Conservation (phyloP, 2,113 vertebrate species). For the Pelvicachromis taeniatus region DNA sequence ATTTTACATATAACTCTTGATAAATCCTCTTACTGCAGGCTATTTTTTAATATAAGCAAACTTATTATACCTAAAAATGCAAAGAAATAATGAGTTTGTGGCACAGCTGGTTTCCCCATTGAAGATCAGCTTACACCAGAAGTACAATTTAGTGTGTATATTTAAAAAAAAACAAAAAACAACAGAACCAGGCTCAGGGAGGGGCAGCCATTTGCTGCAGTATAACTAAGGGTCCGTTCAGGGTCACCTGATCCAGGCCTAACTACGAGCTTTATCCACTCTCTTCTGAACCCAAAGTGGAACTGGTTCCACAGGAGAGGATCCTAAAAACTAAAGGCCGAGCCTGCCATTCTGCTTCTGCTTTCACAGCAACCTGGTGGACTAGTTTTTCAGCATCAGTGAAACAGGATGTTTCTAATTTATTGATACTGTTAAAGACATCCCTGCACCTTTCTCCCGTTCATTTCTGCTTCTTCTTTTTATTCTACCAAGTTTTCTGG, state of each 20-base stretch:
- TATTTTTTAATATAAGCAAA: rapidly evolving
- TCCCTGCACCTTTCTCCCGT: neutral
- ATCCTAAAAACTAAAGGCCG: neutral
- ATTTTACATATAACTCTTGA: rapidly evolving
- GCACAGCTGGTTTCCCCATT: neutral
- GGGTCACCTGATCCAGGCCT: rapidly evolving
- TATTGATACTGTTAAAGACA: neutral
- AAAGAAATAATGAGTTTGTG: neutral
- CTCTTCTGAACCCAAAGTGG: neutral
- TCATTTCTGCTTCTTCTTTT: neutral
- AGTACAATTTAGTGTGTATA: rapidly evolving
- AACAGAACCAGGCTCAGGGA: neutral
- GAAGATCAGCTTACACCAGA: neutral
- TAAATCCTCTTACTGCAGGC: rapidly evolving
- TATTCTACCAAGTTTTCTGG: slow-evolving; percentile 56
- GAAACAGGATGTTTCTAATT: neutral
- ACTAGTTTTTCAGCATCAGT: neutral
- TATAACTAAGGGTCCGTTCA: neutral
- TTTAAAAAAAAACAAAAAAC: neutral
- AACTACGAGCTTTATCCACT: neutral
- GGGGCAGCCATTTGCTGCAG: neutral
- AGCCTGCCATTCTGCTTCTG: neutral
- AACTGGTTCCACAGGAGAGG: neutral
- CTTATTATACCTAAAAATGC: rapidly evolving
- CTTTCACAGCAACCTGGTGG: neutral